Percentiles rank a stretch among this genome's conserved stretches.
phyloP scores from a whole-genome alignment of 2,113 vertebrate species.

The Progne subis region DNA sequence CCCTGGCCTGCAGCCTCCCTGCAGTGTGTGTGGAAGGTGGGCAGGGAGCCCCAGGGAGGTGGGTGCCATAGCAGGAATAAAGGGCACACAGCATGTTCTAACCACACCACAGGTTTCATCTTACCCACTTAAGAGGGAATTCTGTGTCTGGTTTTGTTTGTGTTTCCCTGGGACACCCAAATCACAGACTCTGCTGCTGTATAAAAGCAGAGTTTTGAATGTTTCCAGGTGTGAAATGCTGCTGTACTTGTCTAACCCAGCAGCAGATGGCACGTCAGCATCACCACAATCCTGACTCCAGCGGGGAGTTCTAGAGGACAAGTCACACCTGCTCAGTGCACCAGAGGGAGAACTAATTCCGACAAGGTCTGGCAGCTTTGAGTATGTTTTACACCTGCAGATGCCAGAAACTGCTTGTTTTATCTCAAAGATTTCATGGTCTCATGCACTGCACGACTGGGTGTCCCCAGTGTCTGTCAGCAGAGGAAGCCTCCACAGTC shows the following conservation, averaged over 20 bases:
- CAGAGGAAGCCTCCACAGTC: not conserved
- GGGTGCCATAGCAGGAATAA: not conserved
- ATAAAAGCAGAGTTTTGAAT: not conserved
- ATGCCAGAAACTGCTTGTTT: not conserved
- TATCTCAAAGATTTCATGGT: not conserved
- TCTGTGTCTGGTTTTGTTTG: not conserved
- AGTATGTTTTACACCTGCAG: slow-evolving; percentile 15
- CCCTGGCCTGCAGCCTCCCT: not conserved
- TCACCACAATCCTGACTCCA: not conserved
- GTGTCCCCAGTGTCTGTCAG: not conserved
- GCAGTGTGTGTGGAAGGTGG: not conserved
- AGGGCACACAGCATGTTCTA: not conserved
- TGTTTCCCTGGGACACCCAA: not conserved
- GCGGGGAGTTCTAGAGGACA: not conserved
- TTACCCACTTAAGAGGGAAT: not conserved
- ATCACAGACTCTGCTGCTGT: not conserved
- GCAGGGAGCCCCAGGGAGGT: not conserved
- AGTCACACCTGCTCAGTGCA: slow-evolving; percentile 35
- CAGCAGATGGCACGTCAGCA: not conserved
- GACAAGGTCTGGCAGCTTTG: not conserved
- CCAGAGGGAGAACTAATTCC: not conserved
- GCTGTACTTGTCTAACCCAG: not conserved
- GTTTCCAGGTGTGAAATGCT: not conserved
- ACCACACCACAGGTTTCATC: not conserved
- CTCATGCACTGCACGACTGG: not conserved